Evolutionary conservation across 2,797 vertebrate species (phyloP), one percentile per base, ranked within the genome.

Genomic region (Serranus cabrilla): DNA sequence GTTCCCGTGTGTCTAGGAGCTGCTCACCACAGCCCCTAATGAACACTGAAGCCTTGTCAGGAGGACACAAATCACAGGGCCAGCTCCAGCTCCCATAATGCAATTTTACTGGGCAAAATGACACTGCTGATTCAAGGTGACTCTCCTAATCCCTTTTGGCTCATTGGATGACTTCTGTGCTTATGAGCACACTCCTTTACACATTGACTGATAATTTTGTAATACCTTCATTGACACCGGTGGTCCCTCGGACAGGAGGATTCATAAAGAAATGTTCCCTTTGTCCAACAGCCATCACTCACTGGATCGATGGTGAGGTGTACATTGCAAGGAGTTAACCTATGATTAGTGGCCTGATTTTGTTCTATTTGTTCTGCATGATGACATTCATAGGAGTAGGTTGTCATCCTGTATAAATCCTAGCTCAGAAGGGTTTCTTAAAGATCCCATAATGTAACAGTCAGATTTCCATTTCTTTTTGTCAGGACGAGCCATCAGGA

Each of bases 21-120:
- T 90, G 82, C 85, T 91, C 84, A 69, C 80, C 77, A 85, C 63
- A 85, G 87, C 57, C 89, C 73, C 82, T 94, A 93, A 94, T 93
- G 92, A 93, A 92, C 88, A 89, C 72, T 92, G 92, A 94, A 92
- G 90, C 78, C 89, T 89, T 92, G 91, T 92, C 93, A 92, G 83
- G 91, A 88, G 89, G 87, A 91, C 88, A 93, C 92, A 93, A 92
- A 94, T 93, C 91, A 92, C 89, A 80, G 87, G 79, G 67, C 90
- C 74, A 64, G 84, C 81, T 88, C 90, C 81, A 76, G 89, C 85
- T 91, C 87, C 87, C 86, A 88, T 94, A 93, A 94, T 91, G 90
- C 86, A 91, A 88, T 93, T 92, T 94, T 90, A 91, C 89, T 84
- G 74, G 74, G 74, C 81, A 91, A 90, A 91, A 92, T 78, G 87